Base-by-base conservation (phyloP, 2,113 vertebrate genomes). In the Alces alces region DNA sequence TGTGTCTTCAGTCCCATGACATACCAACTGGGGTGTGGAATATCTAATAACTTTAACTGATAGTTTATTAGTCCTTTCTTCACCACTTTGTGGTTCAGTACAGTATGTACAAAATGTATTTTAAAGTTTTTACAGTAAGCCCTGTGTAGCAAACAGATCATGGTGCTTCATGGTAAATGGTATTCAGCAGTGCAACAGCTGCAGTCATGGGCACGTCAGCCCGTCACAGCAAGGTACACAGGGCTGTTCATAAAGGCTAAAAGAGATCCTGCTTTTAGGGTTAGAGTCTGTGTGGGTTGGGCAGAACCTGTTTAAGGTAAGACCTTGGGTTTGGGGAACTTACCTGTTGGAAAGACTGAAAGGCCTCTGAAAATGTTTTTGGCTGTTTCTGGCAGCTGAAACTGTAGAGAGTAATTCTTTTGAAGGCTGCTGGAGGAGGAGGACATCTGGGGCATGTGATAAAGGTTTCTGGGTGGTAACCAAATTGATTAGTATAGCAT, bases 371-470 rank as follows among this genome's bases (percentile, higher is more conserved):
- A 93, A 88, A 76, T 89, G 60, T 16, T 85, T 19, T 50, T 97
- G 61, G 45, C 54, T 95, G 4, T 76, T 93, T 93, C 54, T 97
- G 78, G 33, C 92, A 97, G 4, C 43, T 94, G 84, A 79, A 95
- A 60, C 61, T 54, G 16, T 54, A 47, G 57, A 86, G 50, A 60
- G 21, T 87, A 55, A 50, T 95, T 89, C 12, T 95, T 54, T 79
- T 87, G 30, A n/a, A 85, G 16, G 4, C 47, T 95, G 2, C n/a
- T 93, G 50, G 54, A 93, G 39, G 52, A 93, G 54, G 84, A 76
- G 64, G 82, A n/a, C 61, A 82, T 70, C 89, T 19, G 33, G 47
- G 14, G 43, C 43, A 89, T 86, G 2, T 36, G 84, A 39, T 92
- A 60, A 95, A 87, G 28, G 8, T 76, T 88, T 96, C 64, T 91